Base-by-base conservation (phyloP, 2,797 vertebrate genomes). In the Chaenodraco wilsoni region DNA sequence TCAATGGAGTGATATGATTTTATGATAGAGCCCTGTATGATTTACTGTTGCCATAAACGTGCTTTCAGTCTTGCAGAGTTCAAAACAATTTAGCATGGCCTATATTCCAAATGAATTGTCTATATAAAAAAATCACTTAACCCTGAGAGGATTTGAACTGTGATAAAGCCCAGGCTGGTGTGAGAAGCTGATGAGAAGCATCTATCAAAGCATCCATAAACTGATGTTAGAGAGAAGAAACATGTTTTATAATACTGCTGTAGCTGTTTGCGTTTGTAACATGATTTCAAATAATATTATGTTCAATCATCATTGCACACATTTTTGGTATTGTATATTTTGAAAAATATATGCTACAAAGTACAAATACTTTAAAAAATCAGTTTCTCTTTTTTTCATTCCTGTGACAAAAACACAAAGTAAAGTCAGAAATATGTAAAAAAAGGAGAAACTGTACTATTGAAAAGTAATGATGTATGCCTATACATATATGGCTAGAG, bases 41-140 rank as follows among this genome's bases (percentile, higher is more conserved):
- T 88, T 87, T 88, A 87, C 61, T 65, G 50, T 56, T 70, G 41
- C 76, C 45, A 67, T 84, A 82, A 85, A 90, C 68, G 81, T 59
- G 72, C 75, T 88, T 76, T 81, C 41, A 51, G 68, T 82, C 81
- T 79, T 75, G 76, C 64, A 76, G 67, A 67, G 66, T 75, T 84
- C 68, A 43, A 54, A 77, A 46, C 60, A 78, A 83, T 85, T 79
- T 81, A 64, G 48, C 9, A 6, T 44, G 17, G 69, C 59, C 51
- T 65, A 68, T 65, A 84, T 76, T 83, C 63, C 11, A 75, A 85
- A 71, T 85, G 58, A 90, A 86, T 75, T 81, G 79, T 85, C 75
- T 73, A 72, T 88, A 73, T 69, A 73, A 69, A 70, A 73, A 72
- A 74, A 69, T 71, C 55, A 68, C 65, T 78, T 85, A 81, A 81